Evolutionary conservation across 2,888 invertebrate species (phyloP).

Genomic region (Steinernema carpocapsae): DNA sequence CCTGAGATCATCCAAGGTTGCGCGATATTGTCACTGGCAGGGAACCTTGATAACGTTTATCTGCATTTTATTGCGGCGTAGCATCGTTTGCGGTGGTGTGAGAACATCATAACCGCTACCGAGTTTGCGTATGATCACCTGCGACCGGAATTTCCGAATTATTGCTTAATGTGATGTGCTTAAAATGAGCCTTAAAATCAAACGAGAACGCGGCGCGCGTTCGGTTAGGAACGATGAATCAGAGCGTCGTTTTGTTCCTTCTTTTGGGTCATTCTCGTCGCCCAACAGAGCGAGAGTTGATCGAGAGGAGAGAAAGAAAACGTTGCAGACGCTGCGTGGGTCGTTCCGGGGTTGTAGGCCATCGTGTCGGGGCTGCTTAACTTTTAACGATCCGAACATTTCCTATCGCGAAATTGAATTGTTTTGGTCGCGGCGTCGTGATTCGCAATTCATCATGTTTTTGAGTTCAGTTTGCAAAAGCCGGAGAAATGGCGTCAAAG

Average conservation of each 20-base stretch:
- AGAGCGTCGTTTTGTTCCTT: constrained; percentile 11
- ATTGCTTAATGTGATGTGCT: not conserved
- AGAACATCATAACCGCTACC: not conserved
- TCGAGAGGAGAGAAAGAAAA: too few relatives aligned
- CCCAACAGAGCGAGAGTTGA: not conserved
- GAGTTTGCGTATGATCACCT: not conserved
- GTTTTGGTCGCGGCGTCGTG: not conserved
- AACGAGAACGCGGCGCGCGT: not conserved
- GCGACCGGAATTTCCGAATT: not conserved
- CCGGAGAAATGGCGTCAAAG: constrained; percentile 44
- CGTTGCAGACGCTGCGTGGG: not conserved
- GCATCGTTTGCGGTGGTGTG: not conserved
- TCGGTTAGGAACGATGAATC: not conserved
- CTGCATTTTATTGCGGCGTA: not conserved
- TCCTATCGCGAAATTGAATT: not conserved
- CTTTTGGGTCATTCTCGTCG: constrained; percentile 26
- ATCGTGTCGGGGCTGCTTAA: too few relatives aligned
- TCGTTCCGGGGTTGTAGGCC: too few relatives aligned
- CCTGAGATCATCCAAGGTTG: constrained; percentile 9
- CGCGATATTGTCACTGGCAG: constrained; percentile 15
- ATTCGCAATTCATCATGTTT: not conserved
- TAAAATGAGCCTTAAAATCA: not conserved
- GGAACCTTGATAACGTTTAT: constrained; percentile 8
- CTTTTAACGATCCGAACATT: not conserved
- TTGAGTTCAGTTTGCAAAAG: constrained; percentile 16